Evolutionary conservation across 2,113 vertebrate genomes (phyloP), one percentile per base, ranked within the genome.

Genomic region (Pomatorhinus ruficollis): DNA sequence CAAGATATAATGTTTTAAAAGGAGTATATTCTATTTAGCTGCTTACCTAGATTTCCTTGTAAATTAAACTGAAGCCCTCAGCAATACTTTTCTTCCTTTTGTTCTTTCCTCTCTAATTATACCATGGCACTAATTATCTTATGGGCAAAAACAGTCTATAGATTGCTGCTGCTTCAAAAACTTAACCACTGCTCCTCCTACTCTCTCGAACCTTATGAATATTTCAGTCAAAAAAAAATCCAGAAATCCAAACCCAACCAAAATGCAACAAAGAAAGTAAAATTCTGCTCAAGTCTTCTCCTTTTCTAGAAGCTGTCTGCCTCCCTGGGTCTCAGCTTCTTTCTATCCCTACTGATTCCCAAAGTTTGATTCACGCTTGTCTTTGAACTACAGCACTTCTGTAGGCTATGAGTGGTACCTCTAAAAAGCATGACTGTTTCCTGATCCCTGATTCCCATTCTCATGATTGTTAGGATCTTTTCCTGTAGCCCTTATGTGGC

Each of bases 61-160:
- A 82, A 87, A 93, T 92, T 89, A 91, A 91, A 91, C 60, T 21
- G n/a, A 87, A 75, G 81, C 74, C 45, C 53, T 71, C 68, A 87
- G 57, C 6, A 9, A 63, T 56, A 71, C 24, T 74, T 75, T 54
- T 22, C 44, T 89, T 74, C 49, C 72, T 95, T 93, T 89, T 87
- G 49, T 91, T 91, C 83, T 81, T 87, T 82, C 35, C 40, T 75
- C 77, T 87, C 87, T 93, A 91, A 79, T 91, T 92, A 87, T 12
- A 57, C 70, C 18, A 5, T 72, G 45, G 42, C 11, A 72, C 25
- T 94, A 89, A 94, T 95, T 93, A 91, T 63, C 44, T 84, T 45
- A 68, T 19, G 42, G 78, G 37, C 54, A 84, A 76, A 84, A 80
- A 33, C 25, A 89, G 31, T 44, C 76, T 60, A 13, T 15, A 82